Conservation (phyloP, 2,797 vertebrate species). For the Enteromius thamalakanensis region DNA sequence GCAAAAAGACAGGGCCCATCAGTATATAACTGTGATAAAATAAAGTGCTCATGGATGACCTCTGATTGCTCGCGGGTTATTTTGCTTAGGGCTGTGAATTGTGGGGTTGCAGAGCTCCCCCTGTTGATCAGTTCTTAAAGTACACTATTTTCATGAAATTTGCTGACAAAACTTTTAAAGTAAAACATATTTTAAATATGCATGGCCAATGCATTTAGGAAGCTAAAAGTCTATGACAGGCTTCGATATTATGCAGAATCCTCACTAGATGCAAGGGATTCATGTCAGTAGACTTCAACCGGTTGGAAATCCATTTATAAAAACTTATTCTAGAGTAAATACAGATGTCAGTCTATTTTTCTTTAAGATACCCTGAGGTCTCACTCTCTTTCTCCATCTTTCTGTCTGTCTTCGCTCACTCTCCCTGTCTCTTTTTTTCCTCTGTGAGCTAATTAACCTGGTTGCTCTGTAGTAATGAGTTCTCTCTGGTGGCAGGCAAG, state of each 20-base stretch:
- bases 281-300: conserved; percentile 1
- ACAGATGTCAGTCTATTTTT: conserved; percentile 59
- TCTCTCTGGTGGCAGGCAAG: conserved; percentile 87
- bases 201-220: neutral
- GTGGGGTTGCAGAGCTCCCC: conserved; percentile 60
- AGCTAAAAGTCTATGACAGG: neutral
- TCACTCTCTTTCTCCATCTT: conserved; percentile 59
- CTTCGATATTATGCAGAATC: conserved; percentile 14
- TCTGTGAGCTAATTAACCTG: conserved; percentile 88
- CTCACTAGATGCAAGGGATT: neutral
- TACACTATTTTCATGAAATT: conserved; percentile 21
- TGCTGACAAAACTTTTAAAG: conserved; percentile 9
- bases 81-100: conserved; percentile 31
- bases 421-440: conserved; percentile 67
- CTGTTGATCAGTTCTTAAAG: conserved; percentile 52
- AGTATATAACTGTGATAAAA: neutral
- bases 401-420: conserved; percentile 66
- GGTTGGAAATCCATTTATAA: conserved; percentile 38
- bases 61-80: conserved; percentile 37
- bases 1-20: neutral
- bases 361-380: conserved; percentile 36
- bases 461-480: conserved; percentile 87
- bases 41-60: conserved; percentile 14
- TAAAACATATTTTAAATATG: neutral
- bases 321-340: conserved; percentile 55